Percentiles rank a stretch among this genome's conserved stretches.
These are phyloP conservation scores for Pardosa pseudoannulata DNA, from an alignment of 2,888 invertebrate species.

Conservation along the genomic window DNA sequence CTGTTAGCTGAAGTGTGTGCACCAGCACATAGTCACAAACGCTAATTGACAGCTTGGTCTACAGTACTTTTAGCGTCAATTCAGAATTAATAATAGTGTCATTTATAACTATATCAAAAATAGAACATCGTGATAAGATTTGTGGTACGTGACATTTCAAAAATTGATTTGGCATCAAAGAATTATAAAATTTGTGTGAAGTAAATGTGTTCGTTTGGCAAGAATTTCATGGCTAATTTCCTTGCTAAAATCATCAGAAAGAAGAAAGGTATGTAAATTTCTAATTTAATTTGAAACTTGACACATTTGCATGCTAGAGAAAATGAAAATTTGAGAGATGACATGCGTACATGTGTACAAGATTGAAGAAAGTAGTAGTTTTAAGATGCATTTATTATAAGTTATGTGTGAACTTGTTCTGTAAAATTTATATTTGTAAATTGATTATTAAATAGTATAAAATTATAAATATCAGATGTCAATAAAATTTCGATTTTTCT, in stretches of 20 bases:
- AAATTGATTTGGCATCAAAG: background rate
- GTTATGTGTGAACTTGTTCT: no score
- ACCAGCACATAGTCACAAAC: background rate
- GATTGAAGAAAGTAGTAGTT: no score
- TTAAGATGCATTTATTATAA: no score
- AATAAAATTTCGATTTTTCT: no score
- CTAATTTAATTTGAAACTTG: slow-evolving; percentile 13
- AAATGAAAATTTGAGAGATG: no score
- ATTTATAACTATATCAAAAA: background rate
- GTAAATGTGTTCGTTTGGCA: background rate
- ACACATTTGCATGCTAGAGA: background rate
- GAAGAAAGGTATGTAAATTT: slow-evolving; percentile 61
- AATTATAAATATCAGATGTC: no score
- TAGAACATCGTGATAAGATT: background rate
- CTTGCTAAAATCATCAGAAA: slow-evolving; percentile 57
- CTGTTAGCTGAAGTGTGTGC: background rate
- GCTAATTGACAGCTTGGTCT: background rate
- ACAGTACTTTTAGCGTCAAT: background rate
- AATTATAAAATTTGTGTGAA: background rate
- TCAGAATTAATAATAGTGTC: background rate
- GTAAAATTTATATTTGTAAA: no score
- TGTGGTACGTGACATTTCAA: background rate
- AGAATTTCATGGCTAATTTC: slow-evolving; percentile 55
- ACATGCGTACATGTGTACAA: no score
- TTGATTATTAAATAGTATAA: no score